These are phyloP conservation scores for Subacronicta megacephala DNA, from an alignment of 2,888 invertebrate species.

Conservation along the genomic window DNA sequence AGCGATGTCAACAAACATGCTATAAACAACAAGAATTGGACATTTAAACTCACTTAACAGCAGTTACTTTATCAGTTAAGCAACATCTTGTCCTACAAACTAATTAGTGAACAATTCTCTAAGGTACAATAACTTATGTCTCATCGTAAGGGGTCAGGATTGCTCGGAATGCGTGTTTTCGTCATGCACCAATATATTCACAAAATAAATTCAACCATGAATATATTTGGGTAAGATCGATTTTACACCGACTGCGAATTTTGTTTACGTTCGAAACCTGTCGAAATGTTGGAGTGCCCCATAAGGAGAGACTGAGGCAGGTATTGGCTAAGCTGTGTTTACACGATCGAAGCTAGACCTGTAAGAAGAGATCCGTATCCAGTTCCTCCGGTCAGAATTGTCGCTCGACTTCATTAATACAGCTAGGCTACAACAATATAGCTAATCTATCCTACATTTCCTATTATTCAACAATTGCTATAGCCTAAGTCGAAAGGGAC, in stretches of 20 bases:
- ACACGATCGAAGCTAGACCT: slow-evolving; percentile 16
- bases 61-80: slow-evolving; percentile 23
- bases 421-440: too few species aligned
- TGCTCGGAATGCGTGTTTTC: slow-evolving; percentile 69
- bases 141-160: slow-evolving; percentile 58
- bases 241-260: slow-evolving; percentile 46
- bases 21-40: slow-evolving; percentile 26
- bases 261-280: slow-evolving; percentile 79
- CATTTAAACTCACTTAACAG: slow-evolving; percentile 39
- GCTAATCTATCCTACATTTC: too few species aligned
- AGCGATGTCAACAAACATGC: slow-evolving; percentile 30
- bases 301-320: slow-evolving; percentile 71
- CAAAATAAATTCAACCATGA: slow-evolving; percentile 53
- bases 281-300: slow-evolving; percentile 75
- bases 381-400: too few species aligned
- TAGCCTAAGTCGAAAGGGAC: too few species aligned
- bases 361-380: too few species aligned
- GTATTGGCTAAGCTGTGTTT: slow-evolving; percentile 38
- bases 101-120: slow-evolving; percentile 75
- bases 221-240: slow-evolving; percentile 47
- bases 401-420: too few species aligned
- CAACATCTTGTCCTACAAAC: slow-evolving; percentile 65
- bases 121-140: slow-evolving; percentile 62
- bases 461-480: too few species aligned
- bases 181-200: slow-evolving; percentile 46